These are phyloP conservation scores for Papilio helenus DNA, from an alignment of 1,140 invertebrate genomes.

Conservation along the genomic window DNA sequence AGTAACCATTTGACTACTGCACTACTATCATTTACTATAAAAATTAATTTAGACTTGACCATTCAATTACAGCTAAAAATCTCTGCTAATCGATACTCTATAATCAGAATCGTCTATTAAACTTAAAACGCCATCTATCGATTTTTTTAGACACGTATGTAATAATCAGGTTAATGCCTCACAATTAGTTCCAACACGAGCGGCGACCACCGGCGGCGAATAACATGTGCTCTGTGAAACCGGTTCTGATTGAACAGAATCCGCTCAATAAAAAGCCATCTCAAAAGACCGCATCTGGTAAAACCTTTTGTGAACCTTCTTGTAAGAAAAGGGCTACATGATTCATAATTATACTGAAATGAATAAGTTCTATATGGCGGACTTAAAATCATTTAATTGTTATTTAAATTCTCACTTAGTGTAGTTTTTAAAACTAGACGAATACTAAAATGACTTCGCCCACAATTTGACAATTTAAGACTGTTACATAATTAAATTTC, in stretches of 20 bases:
- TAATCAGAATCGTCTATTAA: constrained; percentile 28
- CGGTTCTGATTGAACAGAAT: constrained; percentile 50
- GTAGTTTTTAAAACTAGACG: no score
- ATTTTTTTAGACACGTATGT: constrained; percentile 36
- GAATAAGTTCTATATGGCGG: not conserved
- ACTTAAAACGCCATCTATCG: constrained; percentile 34
- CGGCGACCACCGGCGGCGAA: constrained; percentile 62
- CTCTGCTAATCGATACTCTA: constrained; percentile 9
- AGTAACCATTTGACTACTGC: not conserved
- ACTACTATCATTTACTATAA: not conserved
- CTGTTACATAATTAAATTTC: no score
- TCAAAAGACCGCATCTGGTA: constrained; percentile 33
- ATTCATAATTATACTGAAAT: constrained; percentile 24
- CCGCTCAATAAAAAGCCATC: constrained; percentile 32
- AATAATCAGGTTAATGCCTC: constrained; percentile 66
- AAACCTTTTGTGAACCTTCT: constrained; percentile 12
- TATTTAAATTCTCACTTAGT: no score
- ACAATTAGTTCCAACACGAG: constrained; percentile 62
- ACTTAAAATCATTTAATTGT: no score
- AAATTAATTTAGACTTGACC: not conserved
- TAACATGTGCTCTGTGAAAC: constrained; percentile 51
- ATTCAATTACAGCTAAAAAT: not conserved
- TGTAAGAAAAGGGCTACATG: constrained; percentile 1
- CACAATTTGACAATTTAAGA: no score
- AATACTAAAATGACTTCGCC: no score